Evolutionary conservation across 2,113 vertebrate species (phyloP).

Genomic region (Puma concolor): DNA sequence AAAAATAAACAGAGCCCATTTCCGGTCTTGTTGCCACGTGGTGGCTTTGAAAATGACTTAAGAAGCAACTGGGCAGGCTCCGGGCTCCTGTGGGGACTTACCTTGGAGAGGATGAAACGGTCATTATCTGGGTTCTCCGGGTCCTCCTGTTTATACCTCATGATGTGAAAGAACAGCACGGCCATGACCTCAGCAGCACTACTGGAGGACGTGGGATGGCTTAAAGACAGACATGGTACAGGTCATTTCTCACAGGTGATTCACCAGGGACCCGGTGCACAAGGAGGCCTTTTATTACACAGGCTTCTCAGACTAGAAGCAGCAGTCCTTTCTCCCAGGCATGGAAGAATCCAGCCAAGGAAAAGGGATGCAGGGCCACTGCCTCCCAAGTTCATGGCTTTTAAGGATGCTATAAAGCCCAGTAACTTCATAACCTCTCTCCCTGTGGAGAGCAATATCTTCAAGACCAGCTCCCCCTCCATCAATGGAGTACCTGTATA

Average conservation of each 20-base stretch:
- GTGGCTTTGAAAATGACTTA: not conserved
- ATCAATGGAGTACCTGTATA: not conserved
- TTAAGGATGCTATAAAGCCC: not conserved
- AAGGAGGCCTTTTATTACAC: not conserved
- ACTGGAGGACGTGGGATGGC: slow-evolving; percentile 91
- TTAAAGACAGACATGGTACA: slow-evolving; percentile 82
- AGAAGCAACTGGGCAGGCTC: not conserved
- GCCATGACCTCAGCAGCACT: slow-evolving; percentile 92
- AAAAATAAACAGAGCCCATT: not conserved
- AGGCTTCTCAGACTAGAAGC: not conserved
- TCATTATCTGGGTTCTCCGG: slow-evolving; percentile 90
- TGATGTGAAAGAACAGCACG: slow-evolving; percentile 91
- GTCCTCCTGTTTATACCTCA: slow-evolving; percentile 89
- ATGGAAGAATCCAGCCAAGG: not conserved
- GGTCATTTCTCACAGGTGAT: slow-evolving; percentile 8
- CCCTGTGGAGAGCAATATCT: not conserved
- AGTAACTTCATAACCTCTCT: not conserved
- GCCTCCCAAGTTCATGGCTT: not conserved
- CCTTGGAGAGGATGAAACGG: slow-evolving; percentile 92
- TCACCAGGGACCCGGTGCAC: not conserved
- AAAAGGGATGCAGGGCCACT: not conserved
- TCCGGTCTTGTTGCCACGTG: not conserved
- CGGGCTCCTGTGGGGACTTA: slow-evolving; percentile 70
- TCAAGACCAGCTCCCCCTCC: not conserved
- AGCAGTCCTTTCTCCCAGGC: not conserved